phyloP scores from a whole-genome alignment of 2,888 invertebrate species.

The Eutolmus rufibarbis region DNA sequence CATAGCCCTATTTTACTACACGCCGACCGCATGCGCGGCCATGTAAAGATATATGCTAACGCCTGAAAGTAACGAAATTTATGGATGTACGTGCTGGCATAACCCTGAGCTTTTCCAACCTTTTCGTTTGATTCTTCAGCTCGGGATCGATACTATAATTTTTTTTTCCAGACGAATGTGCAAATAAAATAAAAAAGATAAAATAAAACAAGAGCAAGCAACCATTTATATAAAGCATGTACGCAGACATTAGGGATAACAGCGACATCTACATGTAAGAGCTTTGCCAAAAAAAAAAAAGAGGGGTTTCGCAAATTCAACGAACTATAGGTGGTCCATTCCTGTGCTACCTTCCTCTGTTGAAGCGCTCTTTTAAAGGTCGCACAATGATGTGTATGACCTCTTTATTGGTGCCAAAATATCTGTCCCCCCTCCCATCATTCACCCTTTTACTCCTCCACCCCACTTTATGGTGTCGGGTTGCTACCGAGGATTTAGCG shows the following conservation, averaged over 20 bases:
- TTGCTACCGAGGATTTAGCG: not conserved
- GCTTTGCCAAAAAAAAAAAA: not conserved
- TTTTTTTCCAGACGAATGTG: not conserved
- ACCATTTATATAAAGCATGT: not conserved
- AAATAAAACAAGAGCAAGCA: not conserved
- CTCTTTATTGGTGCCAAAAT: not conserved
- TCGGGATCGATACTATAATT: not conserved
- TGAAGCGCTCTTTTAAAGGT: not conserved
- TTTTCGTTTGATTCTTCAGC: not conserved
- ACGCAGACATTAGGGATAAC: not conserved
- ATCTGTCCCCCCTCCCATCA: not conserved
- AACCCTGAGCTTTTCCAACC: constrained; percentile 10
- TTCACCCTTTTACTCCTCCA: not conserved
- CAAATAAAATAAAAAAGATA: not conserved
- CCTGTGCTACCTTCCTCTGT: not conserved
- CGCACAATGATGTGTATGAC: not conserved
- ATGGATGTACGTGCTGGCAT: constrained; percentile 22
- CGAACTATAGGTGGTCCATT: not conserved
- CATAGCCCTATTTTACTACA: not conserved
- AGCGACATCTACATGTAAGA: not conserved
- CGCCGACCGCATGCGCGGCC: not conserved
- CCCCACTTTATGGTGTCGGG: not conserved
- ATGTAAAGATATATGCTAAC: constrained; percentile 13
- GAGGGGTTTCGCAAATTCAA: not conserved
- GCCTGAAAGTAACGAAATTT: constrained; percentile 25